These are phyloP conservation scores for Caloenas nicobarica DNA, from an alignment of 2,113 vertebrate genomes.

Conservation along the genomic window DNA sequence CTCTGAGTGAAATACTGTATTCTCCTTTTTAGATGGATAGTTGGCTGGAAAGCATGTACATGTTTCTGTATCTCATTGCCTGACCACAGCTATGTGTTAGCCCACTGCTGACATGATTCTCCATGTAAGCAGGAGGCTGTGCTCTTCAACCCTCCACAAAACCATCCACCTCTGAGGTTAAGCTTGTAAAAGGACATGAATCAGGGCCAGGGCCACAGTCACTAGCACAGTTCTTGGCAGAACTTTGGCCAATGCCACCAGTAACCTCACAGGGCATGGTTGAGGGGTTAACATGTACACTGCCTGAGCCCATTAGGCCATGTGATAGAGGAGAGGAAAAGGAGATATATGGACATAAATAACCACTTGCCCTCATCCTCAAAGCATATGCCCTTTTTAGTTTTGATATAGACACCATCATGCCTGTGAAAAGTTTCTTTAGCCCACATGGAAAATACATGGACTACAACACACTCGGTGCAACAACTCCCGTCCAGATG, in stretches of 20 bases:
- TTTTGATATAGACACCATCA: background rate
- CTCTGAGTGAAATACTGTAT: background rate
- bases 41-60: rapidly evolving
- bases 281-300: background rate
- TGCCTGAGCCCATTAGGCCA: background rate
- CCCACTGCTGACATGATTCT: background rate
- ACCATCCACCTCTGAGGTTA: background rate
- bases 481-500: background rate
- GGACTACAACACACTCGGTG: background rate
- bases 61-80: background rate
- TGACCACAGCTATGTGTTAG: background rate
- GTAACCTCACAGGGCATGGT: background rate
- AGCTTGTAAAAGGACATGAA: background rate
- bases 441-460: rapidly evolving
- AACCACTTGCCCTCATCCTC: background rate
- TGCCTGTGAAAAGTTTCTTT: background rate
- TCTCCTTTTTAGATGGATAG: background rate
- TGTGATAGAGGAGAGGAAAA: background rate
- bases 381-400: rapidly evolving
- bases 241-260: background rate
- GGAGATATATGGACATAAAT: background rate
- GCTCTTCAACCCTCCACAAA: background rate
- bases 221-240: background rate
- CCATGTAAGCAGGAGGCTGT: background rate
- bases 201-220: background rate